Evolutionary conservation across 2,113 vertebrate species (phyloP).

Genomic region (Buteo buteo): DNA sequence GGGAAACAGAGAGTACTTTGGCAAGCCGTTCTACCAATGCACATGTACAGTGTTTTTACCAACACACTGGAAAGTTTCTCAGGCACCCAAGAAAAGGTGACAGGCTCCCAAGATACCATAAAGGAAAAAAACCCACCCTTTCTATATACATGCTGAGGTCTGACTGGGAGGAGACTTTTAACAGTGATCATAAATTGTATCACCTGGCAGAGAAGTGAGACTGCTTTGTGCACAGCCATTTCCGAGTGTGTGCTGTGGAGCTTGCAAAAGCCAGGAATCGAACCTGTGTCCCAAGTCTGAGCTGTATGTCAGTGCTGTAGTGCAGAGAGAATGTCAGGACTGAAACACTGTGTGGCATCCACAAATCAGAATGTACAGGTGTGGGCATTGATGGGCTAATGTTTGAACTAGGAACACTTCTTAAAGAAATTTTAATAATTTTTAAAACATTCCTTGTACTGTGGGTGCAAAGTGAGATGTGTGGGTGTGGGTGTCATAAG

Average conservation of each 20-base stretch:
- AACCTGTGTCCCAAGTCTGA: background rate
- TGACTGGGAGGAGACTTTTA: background rate
- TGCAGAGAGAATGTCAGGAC: accelerated
- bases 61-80: background rate
- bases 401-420: background rate
- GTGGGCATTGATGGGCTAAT: background rate
- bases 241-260: background rate
- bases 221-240: background rate
- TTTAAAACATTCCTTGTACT: background rate
- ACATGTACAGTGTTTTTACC: background rate
- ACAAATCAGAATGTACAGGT: background rate
- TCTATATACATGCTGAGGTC: background rate
- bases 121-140: background rate
- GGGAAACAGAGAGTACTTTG: background rate
- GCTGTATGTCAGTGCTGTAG: background rate
- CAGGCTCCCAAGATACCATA: background rate
- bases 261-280: background rate
- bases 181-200: background rate
- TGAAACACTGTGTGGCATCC: accelerated
- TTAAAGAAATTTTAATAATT: background rate
- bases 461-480: background rate
- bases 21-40: background rate
- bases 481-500: background rate
- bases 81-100: background rate
- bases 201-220: background rate